These are phyloP conservation scores for Saxicola maurus DNA, from an alignment of 2,797 vertebrate genomes.

Conservation along the genomic window DNA sequence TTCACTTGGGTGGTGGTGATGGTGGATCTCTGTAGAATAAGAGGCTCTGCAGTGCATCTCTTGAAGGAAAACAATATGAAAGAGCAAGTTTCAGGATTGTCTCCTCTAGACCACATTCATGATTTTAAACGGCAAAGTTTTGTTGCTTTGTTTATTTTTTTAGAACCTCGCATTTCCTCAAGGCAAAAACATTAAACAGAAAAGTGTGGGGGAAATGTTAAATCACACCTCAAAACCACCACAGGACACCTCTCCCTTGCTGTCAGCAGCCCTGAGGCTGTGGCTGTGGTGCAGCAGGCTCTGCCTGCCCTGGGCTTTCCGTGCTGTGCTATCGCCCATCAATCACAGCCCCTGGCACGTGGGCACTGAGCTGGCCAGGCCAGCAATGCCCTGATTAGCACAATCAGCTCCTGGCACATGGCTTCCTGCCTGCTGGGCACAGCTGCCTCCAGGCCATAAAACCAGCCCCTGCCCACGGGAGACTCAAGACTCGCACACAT, in stretches of 20 bases:
- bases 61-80: neutral
- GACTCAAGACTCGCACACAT: fast-evolving
- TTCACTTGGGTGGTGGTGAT: neutral
- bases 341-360: neutral
- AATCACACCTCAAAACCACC: neutral
- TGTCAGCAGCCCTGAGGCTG: neutral
- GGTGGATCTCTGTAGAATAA: neutral
- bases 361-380: neutral
- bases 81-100: neutral
- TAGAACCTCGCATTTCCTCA: neutral
- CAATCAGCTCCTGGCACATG: neutral
- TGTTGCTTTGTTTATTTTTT: too few relatives aligned
- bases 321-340: neutral
- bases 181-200: neutral
- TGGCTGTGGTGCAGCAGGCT: fast-evolving
- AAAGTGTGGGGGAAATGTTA: neutral
- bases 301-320: neutral
- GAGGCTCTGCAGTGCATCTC: too few relatives aligned
- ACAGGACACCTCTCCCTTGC: neutral
- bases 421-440: slow-evolving; percentile 2
- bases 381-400: neutral
- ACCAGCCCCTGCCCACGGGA: neutral
- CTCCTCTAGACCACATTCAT: neutral
- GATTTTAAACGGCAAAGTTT: neutral
- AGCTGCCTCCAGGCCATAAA: slow-evolving; percentile 11